Base-by-base conservation (phyloP, 2,888 invertebrate genomes). In the Flexamia atlantica region DNA sequence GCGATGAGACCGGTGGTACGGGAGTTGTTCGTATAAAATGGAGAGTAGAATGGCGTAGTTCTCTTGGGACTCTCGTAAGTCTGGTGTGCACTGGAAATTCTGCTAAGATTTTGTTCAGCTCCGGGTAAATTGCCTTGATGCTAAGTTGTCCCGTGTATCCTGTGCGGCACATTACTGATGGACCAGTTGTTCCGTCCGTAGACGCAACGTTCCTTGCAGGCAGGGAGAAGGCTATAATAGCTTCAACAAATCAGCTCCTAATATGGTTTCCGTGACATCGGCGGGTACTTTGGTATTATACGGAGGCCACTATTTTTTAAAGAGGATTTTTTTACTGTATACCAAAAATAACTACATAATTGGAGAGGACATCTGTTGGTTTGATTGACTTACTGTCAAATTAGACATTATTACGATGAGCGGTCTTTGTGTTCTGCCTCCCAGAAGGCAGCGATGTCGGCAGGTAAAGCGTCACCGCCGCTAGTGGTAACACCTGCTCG, bases 1-100 rank as follows among this genome's bases (percentile, higher is more conserved):
- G 86, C 5, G 86, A 64, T 40, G 82, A 83, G 7, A 88, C 88
- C 7, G 89, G 89, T 40, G 88, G 88, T n/a, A 89, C 89, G 0
- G 86, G 50, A 28, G 80, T 87, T 9, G 88, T 88, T 53, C 85
- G 76, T 60, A 89, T 88, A 85, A 87, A 87, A 30, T 80, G 53
- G 4, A 50, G 1, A 7, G 85, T 87, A 9, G 30, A 17, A 17
- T 30, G 85, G 86, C 36, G 81, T 72, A 3, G 42, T 46, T n/a
- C 80, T 40, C 0, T 12, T 2, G 68, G 32, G 1, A 17, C 3
- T 30, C 68, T 32, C 0, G 60, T 1, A 2, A 82, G 84, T 0
- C 64, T 3, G 14, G 84, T 84, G 0, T 84, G 42, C 10, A 60
- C 82, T 0, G 79, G 83, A 23, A 83, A 86, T 9, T 86, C 79